phyloP scores from a whole-genome alignment of 2,113 vertebrate genomes.

The Gasterosteus nipponicus region DNA sequence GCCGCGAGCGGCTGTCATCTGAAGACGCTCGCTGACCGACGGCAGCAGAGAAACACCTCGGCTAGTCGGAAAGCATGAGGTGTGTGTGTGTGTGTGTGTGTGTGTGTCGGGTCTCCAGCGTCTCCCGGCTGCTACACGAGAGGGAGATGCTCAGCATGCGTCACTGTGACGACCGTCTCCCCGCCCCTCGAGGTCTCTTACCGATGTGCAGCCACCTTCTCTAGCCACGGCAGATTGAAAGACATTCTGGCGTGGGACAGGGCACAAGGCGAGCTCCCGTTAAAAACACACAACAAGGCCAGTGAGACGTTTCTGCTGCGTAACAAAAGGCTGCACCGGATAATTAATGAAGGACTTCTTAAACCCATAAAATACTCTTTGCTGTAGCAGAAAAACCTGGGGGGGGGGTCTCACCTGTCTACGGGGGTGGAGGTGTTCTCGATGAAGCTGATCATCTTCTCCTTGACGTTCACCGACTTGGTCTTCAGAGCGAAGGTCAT shows the following conservation, averaged over 20 bases:
- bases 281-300: not conserved
- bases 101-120: too few relatives aligned
- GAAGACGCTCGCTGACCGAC: too few relatives aligned
- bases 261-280: conserved; percentile 71
- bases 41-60: too few relatives aligned
- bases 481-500: conserved; percentile 99
- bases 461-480: conserved; percentile 97
- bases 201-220: conserved; percentile 94
- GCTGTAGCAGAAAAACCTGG: too few relatives aligned
- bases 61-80: conserved; percentile 74
- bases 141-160: conserved; percentile 68
- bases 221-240: conserved; percentile 99
- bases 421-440: conserved; percentile 97
- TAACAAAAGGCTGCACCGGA: too few relatives aligned
- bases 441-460: conserved; percentile 99
- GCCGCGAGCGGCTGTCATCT: not conserved
- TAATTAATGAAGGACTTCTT: too few relatives aligned
- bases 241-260: conserved; percentile 92
- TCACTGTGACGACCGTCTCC: conserved; percentile 39
- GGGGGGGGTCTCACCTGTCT: conserved; percentile 85
- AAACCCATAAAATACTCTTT: too few relatives aligned
- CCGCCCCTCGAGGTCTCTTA: conserved; percentile 83
- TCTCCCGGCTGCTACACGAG: conserved; percentile 25
- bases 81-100: too few relatives aligned
- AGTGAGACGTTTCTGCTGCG: too few relatives aligned